Evolutionary conservation across 1,140 invertebrate genomes (phyloP), one percentile per base, ranked within the genome.

Genomic region (Drosophila sp.): DNA sequence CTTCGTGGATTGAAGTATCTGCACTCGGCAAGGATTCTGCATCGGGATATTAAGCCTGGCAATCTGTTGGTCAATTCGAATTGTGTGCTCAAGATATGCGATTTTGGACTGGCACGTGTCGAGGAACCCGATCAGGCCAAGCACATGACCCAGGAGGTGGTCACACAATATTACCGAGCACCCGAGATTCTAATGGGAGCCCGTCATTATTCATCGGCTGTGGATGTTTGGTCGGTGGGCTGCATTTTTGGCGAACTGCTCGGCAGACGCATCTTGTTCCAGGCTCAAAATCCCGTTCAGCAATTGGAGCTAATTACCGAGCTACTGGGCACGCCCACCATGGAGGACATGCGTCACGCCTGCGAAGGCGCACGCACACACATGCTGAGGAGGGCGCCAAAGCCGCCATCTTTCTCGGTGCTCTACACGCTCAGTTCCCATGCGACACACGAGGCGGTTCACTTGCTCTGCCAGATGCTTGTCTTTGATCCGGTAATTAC

Each of bases 211-310:
- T 98, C 98, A 18, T 96, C 96, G 7, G 97, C 97, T 0, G 97
- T 99, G 36, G 99, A 99, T 92, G 97, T 99, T 11, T 99, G 98
- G 99, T 98, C 97, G 43, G 98, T 99, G 25, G 99, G 99, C n/a
- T 99, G 99, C 92, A 99, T 99, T 87, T 99, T 99, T 91, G 98
- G 98, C 6, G 99, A 99, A 92, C 94, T 99, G 16, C 94, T 99
- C 1, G 97, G 97, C 43, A 93, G 99, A 59, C 94, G 98, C 65
- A 99, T 99, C 78, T 94, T 99, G 21, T 99, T 99, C 93, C 98
- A 99, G 93, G 98, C 97, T 18, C 96, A 97, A 91, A 98, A 95
- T 92, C 97, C 98, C 2, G 96, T 99, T 67, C 97, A 98, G 92
- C 97, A 99, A 95, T 93, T 99, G 93, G 98, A 99, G 93, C 93